Base-by-base conservation (phyloP, 2,113 vertebrate species). In the Corydoras sp. region DNA sequence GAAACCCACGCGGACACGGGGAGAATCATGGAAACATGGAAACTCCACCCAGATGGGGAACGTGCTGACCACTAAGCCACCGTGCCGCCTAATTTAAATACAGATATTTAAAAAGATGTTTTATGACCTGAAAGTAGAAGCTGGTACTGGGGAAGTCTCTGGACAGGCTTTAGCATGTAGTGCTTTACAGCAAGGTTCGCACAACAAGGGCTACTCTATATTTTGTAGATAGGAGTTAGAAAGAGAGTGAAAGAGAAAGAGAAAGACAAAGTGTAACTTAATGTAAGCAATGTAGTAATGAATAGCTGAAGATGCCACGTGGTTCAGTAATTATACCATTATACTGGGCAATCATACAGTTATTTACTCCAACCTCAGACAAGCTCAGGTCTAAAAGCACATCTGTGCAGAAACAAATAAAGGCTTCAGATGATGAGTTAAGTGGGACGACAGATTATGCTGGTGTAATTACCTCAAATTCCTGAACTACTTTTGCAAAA, bases 81-180 rank as follows among this genome's bases (percentile, higher is more conserved):
- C n/a, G n/a, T n/a, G n/a, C n/a, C n/a, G n/a, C n/a, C n/a, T 43
- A 4, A 43, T 43, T 43, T 43, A 43, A 43, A 8, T 43, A 43
- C 35, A 43, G 35, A 43, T 43, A 43, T 43, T 43, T 5, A 43
- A 43, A 14, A 53, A 58, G 43, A 35, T 43, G 3, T 3, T 10
- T 60, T 49, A 48, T 73, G 29, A 99, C 96, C 95, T 91, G 94
- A 95, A 69, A 99, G 86, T 66, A 99, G 87, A 73, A 99, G 89
- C 79, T 91, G 91, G 85, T 99, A 99, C 3, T 98, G 97, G 15
- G 97, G 97, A 81, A 99, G 98, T 86, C 97, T 95, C 86, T 99
- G 97, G 69, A 99, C 91, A 0, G 95, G 97, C 81, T 99, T 99
- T 61, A 99, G 92, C 30, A 99, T 88, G 85, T 98, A 97, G 84